phyloP scores from a whole-genome alignment of 53 echinoderm and acorn worm species.

The Paracentrotus lividus region DNA sequence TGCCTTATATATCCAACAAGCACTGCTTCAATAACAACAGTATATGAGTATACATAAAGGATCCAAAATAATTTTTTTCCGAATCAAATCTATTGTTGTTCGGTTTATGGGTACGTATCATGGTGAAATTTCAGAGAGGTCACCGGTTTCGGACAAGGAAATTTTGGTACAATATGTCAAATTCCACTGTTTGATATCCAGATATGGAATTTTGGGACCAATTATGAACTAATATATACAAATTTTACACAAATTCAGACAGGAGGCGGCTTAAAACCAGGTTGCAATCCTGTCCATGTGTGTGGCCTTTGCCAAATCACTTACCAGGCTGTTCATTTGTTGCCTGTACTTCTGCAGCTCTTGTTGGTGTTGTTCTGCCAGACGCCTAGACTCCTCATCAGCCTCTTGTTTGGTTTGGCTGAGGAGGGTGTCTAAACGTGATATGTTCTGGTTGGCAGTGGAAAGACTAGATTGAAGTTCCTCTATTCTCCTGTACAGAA shows the following conservation, averaged over 20 bases:
- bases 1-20: too few species aligned
- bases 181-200: too few species aligned
- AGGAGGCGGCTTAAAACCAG: not conserved
- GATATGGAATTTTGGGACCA: too few species aligned
- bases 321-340: slow-evolving; percentile 89
- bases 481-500: slow-evolving; percentile 86
- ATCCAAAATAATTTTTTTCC: too few species aligned
- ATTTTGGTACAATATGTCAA: too few species aligned
- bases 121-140: too few species aligned
- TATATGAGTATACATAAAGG: too few species aligned
- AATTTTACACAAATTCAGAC: not conserved
- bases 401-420: slow-evolving; percentile 81
- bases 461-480: slow-evolving; percentile 84
- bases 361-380: slow-evolving; percentile 77
- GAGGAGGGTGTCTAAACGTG: slow-evolving; percentile 81
- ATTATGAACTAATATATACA: too few species aligned
- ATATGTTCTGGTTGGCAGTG: slow-evolving; percentile 81
- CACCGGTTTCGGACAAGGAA: too few species aligned
- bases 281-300: not conserved
- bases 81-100: too few species aligned
- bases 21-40: too few species aligned
- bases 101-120: too few species aligned
- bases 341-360: slow-evolving; percentile 80
- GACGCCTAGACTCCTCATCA: slow-evolving; percentile 70
- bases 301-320: slow-evolving; percentile 29